phyloP scores from a whole-genome alignment of 2,113 vertebrate genomes.

The Aplodontia rufa region DNA sequence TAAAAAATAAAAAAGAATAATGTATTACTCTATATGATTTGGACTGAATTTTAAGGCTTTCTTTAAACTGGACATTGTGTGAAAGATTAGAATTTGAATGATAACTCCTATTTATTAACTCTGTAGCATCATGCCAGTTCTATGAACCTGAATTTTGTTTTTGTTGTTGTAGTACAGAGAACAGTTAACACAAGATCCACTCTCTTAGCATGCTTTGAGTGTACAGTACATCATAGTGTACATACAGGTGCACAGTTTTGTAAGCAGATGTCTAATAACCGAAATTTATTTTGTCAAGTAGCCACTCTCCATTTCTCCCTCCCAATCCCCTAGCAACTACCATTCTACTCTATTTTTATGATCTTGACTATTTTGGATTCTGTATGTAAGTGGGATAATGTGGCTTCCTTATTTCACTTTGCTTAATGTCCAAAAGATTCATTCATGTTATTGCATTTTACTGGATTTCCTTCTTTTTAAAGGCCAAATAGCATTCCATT shows the following conservation, averaged over 20 bases:
- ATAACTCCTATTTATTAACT: not conserved
- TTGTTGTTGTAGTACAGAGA: not conserved
- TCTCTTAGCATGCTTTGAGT: not conserved
- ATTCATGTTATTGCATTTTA: not conserved
- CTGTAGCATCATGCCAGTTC: not conserved
- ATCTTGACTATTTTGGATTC: not conserved
- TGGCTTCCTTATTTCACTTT: not conserved
- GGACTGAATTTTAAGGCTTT: not conserved
- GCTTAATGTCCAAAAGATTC: not conserved
- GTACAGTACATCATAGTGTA: not conserved
- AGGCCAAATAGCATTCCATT: not conserved
- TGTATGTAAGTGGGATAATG: not conserved
- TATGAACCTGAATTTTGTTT: not conserved
- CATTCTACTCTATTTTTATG: not conserved
- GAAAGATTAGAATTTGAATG: constrained; percentile 21
- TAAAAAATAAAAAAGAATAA: too few species aligned
- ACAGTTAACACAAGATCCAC: not conserved
- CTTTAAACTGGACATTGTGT: not conserved
- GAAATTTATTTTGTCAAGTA: not conserved
- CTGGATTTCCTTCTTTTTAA: not conserved
- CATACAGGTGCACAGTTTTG: too few species aligned
- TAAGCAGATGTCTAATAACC: too few species aligned
- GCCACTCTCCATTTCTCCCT: not conserved
- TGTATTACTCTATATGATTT: not conserved
- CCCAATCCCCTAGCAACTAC: not conserved